Conservation (phyloP, 2,888 invertebrate genomes). For the Embidobia sp. region DNA sequence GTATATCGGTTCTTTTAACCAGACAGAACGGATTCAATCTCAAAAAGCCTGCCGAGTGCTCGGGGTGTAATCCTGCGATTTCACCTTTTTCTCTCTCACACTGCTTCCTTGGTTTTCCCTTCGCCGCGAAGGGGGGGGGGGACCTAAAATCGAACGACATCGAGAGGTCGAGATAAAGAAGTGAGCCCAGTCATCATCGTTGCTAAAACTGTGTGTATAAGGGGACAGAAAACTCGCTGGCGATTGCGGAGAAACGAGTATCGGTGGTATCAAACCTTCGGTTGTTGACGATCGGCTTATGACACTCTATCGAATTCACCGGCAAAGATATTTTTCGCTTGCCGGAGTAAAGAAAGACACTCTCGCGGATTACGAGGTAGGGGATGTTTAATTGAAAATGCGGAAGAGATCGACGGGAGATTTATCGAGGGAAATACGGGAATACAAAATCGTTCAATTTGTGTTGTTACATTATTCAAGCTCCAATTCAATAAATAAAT, state of each 20-base stretch:
- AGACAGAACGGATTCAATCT: constrained; percentile 74
- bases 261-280: constrained; percentile 42
- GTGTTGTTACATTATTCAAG: no score
- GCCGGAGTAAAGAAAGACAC: no score
- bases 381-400: no score
- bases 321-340: no score
- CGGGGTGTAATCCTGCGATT: constrained; percentile 46
- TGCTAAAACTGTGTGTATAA: constrained; percentile 30
- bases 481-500: no score
- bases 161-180: constrained; percentile 33
- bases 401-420: no score
- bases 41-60: constrained; percentile 65
- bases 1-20: constrained; percentile 68
- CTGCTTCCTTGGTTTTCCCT: constrained; percentile 5
- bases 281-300: constrained; percentile 56
- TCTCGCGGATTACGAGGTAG: no score
- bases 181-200: constrained; percentile 45
- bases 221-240: not conserved
- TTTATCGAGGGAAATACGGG: no score
- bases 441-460: no score
- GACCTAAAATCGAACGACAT: constrained; percentile 33
- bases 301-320: constrained; percentile 55
- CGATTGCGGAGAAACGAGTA: constrained; percentile 31
- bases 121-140: no score
- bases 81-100: constrained; percentile 16